Conservation (phyloP, 2,888 invertebrate species). For the Mythimna pallens region DNA sequence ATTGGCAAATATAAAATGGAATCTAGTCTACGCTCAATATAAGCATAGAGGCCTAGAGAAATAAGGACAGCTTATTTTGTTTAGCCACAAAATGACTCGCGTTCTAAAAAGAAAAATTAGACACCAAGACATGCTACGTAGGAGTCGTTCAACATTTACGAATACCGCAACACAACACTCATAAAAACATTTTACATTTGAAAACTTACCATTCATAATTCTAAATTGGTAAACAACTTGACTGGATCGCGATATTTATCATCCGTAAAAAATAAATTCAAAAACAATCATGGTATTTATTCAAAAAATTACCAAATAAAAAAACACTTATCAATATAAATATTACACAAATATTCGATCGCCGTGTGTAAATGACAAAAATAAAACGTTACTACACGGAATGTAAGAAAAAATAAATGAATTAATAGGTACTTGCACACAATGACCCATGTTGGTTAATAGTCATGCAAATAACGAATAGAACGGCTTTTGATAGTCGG, state of each 20-base stretch:
- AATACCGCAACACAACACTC: slow-evolving; percentile 64
- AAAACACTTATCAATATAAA: slow-evolving; percentile 40
- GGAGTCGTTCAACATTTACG: slow-evolving; percentile 55
- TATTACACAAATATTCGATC: slow-evolving; percentile 59
- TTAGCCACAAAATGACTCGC: background rate
- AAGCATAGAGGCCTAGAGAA: slow-evolving; percentile 1
- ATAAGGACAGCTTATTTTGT: background rate
- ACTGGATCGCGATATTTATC: slow-evolving; percentile 73
- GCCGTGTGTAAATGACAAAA: slow-evolving; percentile 51
- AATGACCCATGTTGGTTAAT: slow-evolving; percentile 13
- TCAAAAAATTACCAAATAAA: slow-evolving; percentile 46
- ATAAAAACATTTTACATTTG: slow-evolving; percentile 66
- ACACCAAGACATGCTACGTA: background rate
- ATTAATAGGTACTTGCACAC: slow-evolving; percentile 32
- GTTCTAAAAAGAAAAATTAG: background rate
- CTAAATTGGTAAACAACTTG: slow-evolving; percentile 80
- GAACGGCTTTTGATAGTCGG: background rate
- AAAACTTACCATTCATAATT: slow-evolving; percentile 72
- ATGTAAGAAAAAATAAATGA: slow-evolving; percentile 50
- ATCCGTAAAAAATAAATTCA: slow-evolving; percentile 59
- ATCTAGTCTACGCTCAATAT: slow-evolving; percentile 6
- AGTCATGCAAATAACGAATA: background rate
- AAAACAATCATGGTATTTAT: slow-evolving; percentile 49
- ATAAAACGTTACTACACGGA: slow-evolving; percentile 52
- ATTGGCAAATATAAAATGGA: background rate